Percentiles rank a stretch among this genome's conserved stretches.
These are phyloP conservation scores for Cephonodes hylas DNA, from an alignment of 2,888 invertebrate genomes.

Conservation along the genomic window DNA sequence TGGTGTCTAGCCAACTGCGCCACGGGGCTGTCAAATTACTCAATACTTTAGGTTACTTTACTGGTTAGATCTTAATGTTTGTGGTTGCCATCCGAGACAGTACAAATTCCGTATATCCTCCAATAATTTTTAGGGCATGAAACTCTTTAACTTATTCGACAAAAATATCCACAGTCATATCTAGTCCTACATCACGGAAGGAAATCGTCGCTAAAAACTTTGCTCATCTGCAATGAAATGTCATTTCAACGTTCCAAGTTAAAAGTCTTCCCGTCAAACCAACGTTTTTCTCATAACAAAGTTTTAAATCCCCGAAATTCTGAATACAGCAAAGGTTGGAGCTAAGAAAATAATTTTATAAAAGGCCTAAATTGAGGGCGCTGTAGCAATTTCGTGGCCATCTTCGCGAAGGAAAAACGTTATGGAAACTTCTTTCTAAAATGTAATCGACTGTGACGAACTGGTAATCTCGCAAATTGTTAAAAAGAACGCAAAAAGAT, in stretches of 20 bases:
- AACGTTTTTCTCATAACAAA: neutral
- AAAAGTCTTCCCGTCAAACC: neutral
- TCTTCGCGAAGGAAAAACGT: neutral
- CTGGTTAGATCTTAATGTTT: too few species aligned
- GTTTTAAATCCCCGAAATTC: neutral
- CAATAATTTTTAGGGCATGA: too few species aligned
- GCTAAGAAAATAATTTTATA: constrained; percentile 7
- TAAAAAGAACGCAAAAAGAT: neutral
- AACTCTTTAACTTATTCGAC: too few species aligned
- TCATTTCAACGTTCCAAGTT: neutral
- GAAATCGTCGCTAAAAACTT: neutral
- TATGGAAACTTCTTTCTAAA: neutral
- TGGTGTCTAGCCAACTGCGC: too few species aligned
- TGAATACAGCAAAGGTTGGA: constrained; percentile 6
- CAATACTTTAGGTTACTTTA: too few species aligned
- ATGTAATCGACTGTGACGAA: neutral
- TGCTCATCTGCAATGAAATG: neutral
- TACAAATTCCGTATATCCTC: too few species aligned
- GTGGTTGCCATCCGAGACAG: too few species aligned
- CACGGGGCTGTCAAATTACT: too few species aligned
- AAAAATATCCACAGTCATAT: neutral
- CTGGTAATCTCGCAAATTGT: neutral
- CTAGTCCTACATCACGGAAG: neutral
- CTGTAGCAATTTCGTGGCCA: neutral
- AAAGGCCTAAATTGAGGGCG: constrained; percentile 1